Evolutionary conservation across 2,888 invertebrate species (phyloP), one percentile per base, ranked within the genome.

Genomic region (Ischnus inquisitorius): DNA sequence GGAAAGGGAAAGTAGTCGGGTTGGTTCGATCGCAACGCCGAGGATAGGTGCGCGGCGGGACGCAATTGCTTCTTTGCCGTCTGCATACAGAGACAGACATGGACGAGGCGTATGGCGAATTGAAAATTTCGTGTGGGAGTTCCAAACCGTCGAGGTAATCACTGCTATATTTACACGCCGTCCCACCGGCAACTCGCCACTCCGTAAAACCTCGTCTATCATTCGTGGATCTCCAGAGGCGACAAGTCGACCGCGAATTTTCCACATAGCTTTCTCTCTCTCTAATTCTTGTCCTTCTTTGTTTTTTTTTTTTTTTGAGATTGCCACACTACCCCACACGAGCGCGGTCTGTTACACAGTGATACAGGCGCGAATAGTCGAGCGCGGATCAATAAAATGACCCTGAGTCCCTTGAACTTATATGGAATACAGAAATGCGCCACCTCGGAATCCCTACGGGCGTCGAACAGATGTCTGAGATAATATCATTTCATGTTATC

Each of bases 81-180:
- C 64, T 41, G 65, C 65, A 25, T 41, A 64, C 64, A 16, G 41
- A 34, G 46, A 46, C 8, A 14, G 1, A 25, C 25, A 25, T 3
- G 14, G 14, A 25, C 12, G n/a, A 19, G 19, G 25, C 19, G 1
- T 25, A 57, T 25, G 41, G 54, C 2, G 54, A 74, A 82, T 82
- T 78, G 68, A 82, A 82, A 75, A 74, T 82, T 57, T 79, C 16
- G 75, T 69, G 82, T 83, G 74, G 82, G 82, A 60, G 69, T 41
- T n/a, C 25, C 74, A 34, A 64, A 62, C 48, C 75, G 64, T 51
- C 54, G 64, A 16, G 28, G 78, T 79, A 68, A 83, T 83, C 79
- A 78, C 75, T 74, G 69, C 79, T 79, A 79, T 79, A 82, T 82
- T 82, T 82, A 82, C 74, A 72, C 78, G 19, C 8, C 46, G 62